Conservation (phyloP, 2,888 invertebrate genomes). For the Alsophila aescularia region DNA sequence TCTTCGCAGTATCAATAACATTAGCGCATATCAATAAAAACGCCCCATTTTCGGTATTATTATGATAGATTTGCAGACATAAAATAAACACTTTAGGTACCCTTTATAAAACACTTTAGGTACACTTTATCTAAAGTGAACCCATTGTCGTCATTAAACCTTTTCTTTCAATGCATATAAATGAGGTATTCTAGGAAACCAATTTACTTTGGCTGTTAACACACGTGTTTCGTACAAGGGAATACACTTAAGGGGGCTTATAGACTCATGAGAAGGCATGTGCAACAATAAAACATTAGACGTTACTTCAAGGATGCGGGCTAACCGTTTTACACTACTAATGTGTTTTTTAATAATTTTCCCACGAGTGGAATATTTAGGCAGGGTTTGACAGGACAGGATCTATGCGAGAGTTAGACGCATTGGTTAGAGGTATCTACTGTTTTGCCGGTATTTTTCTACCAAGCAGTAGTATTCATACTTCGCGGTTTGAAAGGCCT, state of each 20-base stretch:
- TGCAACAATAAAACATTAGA: conserved; percentile 52
- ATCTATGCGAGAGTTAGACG: too few relatives aligned
- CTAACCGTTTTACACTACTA: conserved; percentile 61
- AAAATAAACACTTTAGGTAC: conserved; percentile 5
- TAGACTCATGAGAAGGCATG: conserved; percentile 28
- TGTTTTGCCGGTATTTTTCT: too few relatives aligned
- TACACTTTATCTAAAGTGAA: conserved; percentile 7
- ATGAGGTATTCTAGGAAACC: conserved; percentile 23
- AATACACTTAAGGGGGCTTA: conserved; percentile 61
- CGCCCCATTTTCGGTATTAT: background rate
- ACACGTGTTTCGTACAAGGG: conserved; percentile 67
- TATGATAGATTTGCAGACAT: background rate
- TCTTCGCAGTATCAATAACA: background rate
- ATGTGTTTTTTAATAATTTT: conserved; percentile 36
- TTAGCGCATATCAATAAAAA: background rate
- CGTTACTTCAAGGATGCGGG: conserved; percentile 75
- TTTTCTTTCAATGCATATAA: conserved; percentile 24
- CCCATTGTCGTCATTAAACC: conserved; percentile 17
- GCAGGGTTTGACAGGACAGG: too few relatives aligned
- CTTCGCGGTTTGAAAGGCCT: too few relatives aligned
- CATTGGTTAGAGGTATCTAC: too few relatives aligned
- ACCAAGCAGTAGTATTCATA: too few relatives aligned
- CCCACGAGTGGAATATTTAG: conserved; percentile 28
- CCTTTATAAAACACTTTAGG: too few relatives aligned
- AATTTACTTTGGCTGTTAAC: conserved; percentile 20